These are phyloP conservation scores for Sebastes schlegelii DNA, from an alignment of 2,113 vertebrate species.

Conservation along the genomic window DNA sequence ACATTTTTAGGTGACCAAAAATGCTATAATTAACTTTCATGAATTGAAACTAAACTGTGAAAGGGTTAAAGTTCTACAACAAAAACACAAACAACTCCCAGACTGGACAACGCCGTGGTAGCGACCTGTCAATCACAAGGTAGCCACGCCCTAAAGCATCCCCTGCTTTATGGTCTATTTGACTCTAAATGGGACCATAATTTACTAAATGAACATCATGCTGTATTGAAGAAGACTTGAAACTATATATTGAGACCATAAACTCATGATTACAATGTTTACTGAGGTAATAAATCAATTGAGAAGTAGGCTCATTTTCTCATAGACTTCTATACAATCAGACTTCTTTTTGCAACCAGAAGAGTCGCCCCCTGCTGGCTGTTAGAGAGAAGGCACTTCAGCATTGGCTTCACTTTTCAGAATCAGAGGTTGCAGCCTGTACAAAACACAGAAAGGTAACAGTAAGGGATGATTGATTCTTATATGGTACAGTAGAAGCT, in stretches of 20 bases:
- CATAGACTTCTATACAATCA: background rate
- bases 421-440: background rate
- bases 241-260: background rate
- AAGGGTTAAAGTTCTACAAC: background rate
- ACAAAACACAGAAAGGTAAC: background rate
- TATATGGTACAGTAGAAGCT: background rate
- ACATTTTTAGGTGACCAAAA: too few species aligned
- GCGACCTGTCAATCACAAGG: background rate
- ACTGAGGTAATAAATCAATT: background rate
- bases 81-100: background rate
- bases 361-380: background rate
- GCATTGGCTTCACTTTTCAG: background rate
- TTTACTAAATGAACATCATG: too few species aligned
- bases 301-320: background rate
- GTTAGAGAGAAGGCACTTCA: background rate
- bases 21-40: too few species aligned
- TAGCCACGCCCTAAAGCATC: background rate
- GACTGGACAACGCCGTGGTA: too few species aligned
- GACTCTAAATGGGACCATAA: too few species aligned
- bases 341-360: background rate
- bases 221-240: background rate
- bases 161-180: too few species aligned
- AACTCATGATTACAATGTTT: background rate
- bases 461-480: background rate
- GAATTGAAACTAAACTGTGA: too few species aligned